These are phyloP conservation scores for Eucidaris tribuloides DNA, from an alignment of 35 echinoderm and acorn worm species.

Conservation along the genomic window DNA sequence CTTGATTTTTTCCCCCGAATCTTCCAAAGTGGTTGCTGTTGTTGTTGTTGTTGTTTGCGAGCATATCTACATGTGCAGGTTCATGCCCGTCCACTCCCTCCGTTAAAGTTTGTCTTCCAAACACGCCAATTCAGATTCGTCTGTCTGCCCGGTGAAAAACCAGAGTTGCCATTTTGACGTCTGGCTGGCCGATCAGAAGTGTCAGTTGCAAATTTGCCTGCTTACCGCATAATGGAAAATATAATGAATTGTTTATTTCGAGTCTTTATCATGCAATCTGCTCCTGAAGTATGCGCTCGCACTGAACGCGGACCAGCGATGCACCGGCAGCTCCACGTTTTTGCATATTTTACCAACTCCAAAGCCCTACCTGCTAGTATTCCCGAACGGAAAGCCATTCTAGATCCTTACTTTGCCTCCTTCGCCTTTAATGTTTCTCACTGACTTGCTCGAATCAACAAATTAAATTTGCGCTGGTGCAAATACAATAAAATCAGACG, in stretches of 20 bases:
- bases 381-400: not conserved
- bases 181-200: slow-evolving; percentile 7
- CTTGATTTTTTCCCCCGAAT: too few relatives aligned
- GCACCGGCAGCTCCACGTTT: not conserved
- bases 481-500: too few relatives aligned
- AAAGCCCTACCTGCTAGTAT: not conserved
- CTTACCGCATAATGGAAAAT: slow-evolving; percentile 33
- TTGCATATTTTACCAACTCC: not conserved
- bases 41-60: too few relatives aligned
- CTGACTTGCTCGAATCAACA: not conserved
- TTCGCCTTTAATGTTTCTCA: not conserved
- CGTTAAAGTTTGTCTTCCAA: too few relatives aligned
- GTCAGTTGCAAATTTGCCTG: slow-evolving; percentile 29
- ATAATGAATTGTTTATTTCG: slow-evolving; percentile 33
- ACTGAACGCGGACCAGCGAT: not conserved
- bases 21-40: too few relatives aligned
- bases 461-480: too few relatives aligned
- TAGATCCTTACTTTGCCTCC: not conserved
- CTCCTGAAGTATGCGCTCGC: not conserved
- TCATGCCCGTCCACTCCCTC: too few relatives aligned
- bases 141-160: too few relatives aligned
- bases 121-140: too few relatives aligned
- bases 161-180: slow-evolving; percentile 36
- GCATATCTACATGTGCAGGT: too few relatives aligned
- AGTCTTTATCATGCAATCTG: not conserved